Percentiles rank a stretch among this genome's conserved stretches.
Conservation (phyloP, 1,140 invertebrate species). For the Drosophila sucinea region DNA sequence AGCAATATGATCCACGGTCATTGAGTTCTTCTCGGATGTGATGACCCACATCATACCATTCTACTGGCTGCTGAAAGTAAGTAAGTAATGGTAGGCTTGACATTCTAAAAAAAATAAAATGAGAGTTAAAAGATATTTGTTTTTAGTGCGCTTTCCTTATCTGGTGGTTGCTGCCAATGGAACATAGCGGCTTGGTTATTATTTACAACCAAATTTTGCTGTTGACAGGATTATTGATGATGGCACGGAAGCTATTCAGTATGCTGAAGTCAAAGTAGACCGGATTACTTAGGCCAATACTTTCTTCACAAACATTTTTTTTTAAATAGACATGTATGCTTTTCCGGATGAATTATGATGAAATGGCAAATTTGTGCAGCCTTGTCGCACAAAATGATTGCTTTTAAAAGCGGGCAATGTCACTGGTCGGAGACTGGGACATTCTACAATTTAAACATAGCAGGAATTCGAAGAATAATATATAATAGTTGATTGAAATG, state of each 20-base stretch:
- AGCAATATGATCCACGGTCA: slow-evolving; percentile 94
- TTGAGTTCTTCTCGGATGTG: slow-evolving; percentile 97
- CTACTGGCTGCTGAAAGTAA: slow-evolving; percentile 99
- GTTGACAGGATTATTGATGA: slow-evolving; percentile 83
- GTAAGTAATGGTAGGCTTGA: slow-evolving; percentile 5
- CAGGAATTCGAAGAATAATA: background rate
- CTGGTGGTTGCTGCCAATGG: slow-evolving; percentile 96
- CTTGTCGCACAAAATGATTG: slow-evolving; percentile 89
- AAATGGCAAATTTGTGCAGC: slow-evolving; percentile 97
- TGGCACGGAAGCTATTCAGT: slow-evolving; percentile 59
- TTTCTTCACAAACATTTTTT: slow-evolving; percentile 62
- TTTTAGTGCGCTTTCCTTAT: slow-evolving; percentile 95
- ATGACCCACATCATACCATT: slow-evolving; percentile 97
- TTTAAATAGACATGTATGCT: slow-evolving; percentile 42
- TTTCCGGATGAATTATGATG: slow-evolving; percentile 86
- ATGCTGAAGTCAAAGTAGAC: slow-evolving; percentile 67
- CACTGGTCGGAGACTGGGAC: slow-evolving; percentile 85
- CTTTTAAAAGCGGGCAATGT: slow-evolving; percentile 85
- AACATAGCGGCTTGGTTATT: slow-evolving; percentile 95
- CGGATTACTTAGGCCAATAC: background rate
- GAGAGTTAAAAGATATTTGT: slow-evolving; percentile 29
- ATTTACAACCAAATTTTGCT: slow-evolving; percentile 88
- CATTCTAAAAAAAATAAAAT: background rate
- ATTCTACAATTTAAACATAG: slow-evolving; percentile 35
- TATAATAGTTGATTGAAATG: background rate